A percentile compares a stretch with the other conserved stretches of the same genome.
Evolutionary conservation across 2,113 vertebrate species (phyloP).

Genomic region (Morone saxatilis): DNA sequence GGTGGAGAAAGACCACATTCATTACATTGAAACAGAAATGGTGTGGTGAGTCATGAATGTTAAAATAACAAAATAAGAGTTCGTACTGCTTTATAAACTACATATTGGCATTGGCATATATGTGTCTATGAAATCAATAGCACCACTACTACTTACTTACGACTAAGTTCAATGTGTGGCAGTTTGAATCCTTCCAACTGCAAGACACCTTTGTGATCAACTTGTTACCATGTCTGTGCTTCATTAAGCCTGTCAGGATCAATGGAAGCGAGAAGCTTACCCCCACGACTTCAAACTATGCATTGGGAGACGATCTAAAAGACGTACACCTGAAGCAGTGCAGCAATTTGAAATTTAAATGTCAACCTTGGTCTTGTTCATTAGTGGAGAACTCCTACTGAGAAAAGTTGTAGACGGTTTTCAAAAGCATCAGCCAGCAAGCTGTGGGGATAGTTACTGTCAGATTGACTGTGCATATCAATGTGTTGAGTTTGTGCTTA

Average conservation of each 20-base stretch:
- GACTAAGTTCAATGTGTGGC: background rate
- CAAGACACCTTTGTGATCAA: conserved; percentile 12
- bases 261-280: conserved; percentile 17
- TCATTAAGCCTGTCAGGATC: conserved; percentile 50
- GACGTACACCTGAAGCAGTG: conserved; percentile 22
- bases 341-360: conserved; percentile 64
- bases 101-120: too few relatives aligned
- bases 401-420: conserved; percentile 51
- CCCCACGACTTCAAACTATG: conserved; percentile 25
- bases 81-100: background rate
- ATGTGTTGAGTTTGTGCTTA: conserved; percentile 13
- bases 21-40: background rate
- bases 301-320: conserved; percentile 19
- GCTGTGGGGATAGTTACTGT: conserved; percentile 22
- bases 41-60: background rate
- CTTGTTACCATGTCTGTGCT: conserved; percentile 5
- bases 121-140: background rate
- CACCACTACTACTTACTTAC: too few relatives aligned
- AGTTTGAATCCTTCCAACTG: conserved; percentile 1
- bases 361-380: conserved; percentile 63
- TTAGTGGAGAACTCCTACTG: conserved; percentile 54
- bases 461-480: conserved; percentile 42
- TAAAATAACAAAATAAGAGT: background rate
- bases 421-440: conserved; percentile 10
- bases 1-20: background rate